Evolutionary conservation across 1,140 invertebrate species (phyloP).

Genomic region (Myzus persicae): DNA sequence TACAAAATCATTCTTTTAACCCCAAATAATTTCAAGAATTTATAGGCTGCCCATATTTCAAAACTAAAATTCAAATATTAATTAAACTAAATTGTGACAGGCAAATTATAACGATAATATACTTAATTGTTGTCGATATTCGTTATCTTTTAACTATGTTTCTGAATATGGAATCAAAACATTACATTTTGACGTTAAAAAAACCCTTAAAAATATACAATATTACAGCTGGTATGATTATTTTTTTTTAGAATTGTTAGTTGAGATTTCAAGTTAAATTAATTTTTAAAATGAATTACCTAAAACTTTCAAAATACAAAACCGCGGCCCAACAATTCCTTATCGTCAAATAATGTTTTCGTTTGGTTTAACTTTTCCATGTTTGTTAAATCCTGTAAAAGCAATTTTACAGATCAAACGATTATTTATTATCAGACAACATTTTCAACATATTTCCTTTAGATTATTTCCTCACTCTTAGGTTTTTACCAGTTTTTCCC

Average conservation of each 20-base stretch:
- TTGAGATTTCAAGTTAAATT: not conserved
- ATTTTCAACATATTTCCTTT: no score
- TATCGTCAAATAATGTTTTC: not conserved
- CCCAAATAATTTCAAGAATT: not conserved
- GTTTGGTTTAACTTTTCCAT: not conserved
- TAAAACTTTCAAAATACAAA: no score
- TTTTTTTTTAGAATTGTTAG: not conserved
- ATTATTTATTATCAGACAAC: no score
- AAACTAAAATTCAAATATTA: not conserved
- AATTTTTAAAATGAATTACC: not conserved
- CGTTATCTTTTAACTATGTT: not conserved
- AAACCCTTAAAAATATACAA: fast-evolving
- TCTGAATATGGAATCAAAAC: not conserved
- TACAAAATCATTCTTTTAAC: no score
- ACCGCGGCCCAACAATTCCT: no score
- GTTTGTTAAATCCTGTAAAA: not conserved
- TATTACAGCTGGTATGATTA: no score
- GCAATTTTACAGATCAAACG: no score
- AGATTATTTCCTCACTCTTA: no score
- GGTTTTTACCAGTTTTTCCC: no score
- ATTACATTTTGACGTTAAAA: not conserved
- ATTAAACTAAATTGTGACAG: not conserved
- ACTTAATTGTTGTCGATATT: not conserved
- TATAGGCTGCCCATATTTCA: not conserved
- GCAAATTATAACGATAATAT: not conserved